Evolutionary conservation across 2,113 vertebrate genomes (phyloP).

Genomic region (Halichoeres trimaculatus): DNA sequence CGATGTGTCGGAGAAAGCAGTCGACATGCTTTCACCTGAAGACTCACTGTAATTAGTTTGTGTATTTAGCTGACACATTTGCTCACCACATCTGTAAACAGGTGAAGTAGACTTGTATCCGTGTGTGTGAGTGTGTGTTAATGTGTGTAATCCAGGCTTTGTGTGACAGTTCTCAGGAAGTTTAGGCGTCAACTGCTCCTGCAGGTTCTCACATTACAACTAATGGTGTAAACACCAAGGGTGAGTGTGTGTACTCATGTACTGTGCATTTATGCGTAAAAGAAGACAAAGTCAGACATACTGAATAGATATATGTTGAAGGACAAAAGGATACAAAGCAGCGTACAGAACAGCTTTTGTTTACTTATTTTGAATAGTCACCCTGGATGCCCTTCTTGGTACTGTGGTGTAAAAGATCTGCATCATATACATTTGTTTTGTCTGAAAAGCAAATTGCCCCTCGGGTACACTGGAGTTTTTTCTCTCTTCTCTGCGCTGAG

Average conservation of each 20-base stretch:
- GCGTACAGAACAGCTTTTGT: background rate
- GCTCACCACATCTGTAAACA: background rate
- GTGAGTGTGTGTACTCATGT: constrained; percentile 16
- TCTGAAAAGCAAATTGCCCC: background rate
- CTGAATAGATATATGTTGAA: constrained; percentile 20
- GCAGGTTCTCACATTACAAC: constrained; percentile 65
- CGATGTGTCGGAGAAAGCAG: constrained; percentile 11
- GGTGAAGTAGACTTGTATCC: background rate
- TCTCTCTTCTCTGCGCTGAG: background rate
- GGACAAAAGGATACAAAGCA: constrained; percentile 18
- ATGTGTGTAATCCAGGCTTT: background rate
- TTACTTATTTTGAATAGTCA: background rate
- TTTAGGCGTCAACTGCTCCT: constrained; percentile 54
- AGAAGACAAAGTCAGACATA: background rate
- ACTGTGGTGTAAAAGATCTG: background rate
- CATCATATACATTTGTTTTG: background rate
- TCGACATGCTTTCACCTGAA: background rate
- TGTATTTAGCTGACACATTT: constrained; percentile 11
- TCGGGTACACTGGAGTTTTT: background rate
- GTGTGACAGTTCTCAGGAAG: constrained; percentile 57
- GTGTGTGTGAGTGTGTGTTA: background rate
- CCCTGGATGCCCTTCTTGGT: background rate
- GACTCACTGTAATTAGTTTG: background rate
- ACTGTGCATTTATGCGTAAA: background rate
- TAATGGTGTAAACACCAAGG: constrained; percentile 52